A percentile compares a stretch with the other conserved stretches of the same genome.
phyloP scores from a whole-genome alignment of 1,140 invertebrate genomes.

The Gonatopus flavifemur region DNA sequence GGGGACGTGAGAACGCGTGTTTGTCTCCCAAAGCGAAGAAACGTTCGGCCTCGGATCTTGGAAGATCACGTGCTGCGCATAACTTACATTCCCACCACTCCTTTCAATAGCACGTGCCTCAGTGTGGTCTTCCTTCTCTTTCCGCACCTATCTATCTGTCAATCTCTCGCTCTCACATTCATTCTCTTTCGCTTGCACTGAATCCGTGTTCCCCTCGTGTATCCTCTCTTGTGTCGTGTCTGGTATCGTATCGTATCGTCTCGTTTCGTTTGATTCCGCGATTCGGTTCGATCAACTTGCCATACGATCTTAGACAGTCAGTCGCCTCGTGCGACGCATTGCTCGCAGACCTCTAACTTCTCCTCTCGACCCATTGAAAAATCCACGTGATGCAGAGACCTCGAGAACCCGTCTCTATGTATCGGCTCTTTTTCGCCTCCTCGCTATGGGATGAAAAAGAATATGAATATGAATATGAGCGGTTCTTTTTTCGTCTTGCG shows the following conservation, averaged over 20 bases:
- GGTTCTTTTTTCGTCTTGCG: background rate
- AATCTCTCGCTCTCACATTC: conserved; percentile 21
- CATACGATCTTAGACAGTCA: conserved; percentile 41
- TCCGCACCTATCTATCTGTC: too few relatives aligned
- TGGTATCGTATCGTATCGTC: conserved; percentile 13
- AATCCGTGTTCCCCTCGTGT: conserved; percentile 7
- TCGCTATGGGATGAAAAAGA: too few relatives aligned
- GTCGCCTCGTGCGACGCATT: conserved; percentile 34
- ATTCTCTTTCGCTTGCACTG: conserved; percentile 2
- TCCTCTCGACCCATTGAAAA: too few relatives aligned
- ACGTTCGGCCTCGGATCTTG: conserved; percentile 38
- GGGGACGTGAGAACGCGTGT: conserved; percentile 20
- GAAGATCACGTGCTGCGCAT: conserved; percentile 53
- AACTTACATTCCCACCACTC: conserved; percentile 47
- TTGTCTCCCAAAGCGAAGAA: conserved; percentile 30
- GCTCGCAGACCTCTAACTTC: background rate
- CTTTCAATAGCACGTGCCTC: conserved; percentile 39
- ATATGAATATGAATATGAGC: too few relatives aligned
- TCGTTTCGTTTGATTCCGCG: conserved; percentile 35
- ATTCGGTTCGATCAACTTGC: conserved; percentile 43
- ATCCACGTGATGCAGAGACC: too few relatives aligned
- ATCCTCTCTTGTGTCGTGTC: conserved; percentile 10
- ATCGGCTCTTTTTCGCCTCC: too few relatives aligned
- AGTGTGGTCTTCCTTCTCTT: background rate
- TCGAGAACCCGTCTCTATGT: too few relatives aligned